Conservation (phyloP, 2,797 vertebrate genomes). For the Hoplostethus atlanticus region DNA sequence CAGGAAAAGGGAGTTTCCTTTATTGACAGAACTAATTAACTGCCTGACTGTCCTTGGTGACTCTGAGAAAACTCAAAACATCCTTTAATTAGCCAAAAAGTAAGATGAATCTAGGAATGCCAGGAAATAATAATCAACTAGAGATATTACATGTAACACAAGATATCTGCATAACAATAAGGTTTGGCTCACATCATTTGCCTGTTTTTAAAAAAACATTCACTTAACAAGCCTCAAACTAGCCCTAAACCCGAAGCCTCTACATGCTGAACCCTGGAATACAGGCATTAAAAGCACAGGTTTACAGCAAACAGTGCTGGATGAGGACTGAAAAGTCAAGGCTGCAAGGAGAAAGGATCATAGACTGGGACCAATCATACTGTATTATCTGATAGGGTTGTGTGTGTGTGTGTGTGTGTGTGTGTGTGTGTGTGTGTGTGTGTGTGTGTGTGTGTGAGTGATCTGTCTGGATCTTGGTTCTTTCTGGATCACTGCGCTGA, state of each 20-base stretch:
- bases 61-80: conserved; percentile 74
- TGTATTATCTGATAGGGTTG: conserved; percentile 58
- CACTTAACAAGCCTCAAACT: background rate
- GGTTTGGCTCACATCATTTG: background rate
- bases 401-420: conserved; percentile 15
- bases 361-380: conserved; percentile 54
- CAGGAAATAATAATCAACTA: conserved; percentile 65
- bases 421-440: background rate
- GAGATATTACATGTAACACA: conserved; percentile 26
- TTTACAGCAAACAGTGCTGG: conserved; percentile 35
- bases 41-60: conserved; percentile 60
- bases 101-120: conserved; percentile 64
- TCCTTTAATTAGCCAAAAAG: conserved; percentile 77
- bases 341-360: conserved; percentile 18
- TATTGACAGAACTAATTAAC: conserved; percentile 80
- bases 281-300: background rate
- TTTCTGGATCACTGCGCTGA: conserved; percentile 78
- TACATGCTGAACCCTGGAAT: background rate
- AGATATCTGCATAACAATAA: conserved; percentile 12
- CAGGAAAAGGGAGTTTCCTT: conserved; percentile 80
- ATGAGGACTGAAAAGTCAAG: conserved; percentile 17
- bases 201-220: conserved; percentile 10
- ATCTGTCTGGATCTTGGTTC: conserved; percentile 83
- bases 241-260: conserved; percentile 1
- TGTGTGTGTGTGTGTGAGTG: conserved; percentile 45